phyloP scores from a whole-genome alignment of 2,888 invertebrate species.

The Bruchidius siliquastri region DNA sequence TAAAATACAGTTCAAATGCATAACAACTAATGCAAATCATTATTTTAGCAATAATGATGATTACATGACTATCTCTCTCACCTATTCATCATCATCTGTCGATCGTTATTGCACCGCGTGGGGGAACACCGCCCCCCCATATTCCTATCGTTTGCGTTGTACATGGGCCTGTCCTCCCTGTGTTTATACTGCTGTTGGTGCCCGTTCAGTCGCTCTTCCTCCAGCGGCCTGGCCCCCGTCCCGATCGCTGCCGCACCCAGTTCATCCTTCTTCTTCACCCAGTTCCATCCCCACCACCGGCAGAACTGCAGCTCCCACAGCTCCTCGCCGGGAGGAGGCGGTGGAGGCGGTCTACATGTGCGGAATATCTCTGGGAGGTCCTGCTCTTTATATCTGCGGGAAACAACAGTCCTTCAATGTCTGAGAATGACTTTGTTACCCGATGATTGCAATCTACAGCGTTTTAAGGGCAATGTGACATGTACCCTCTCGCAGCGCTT shows the following conservation, averaged over 20 bases:
- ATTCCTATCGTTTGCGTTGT: neutral
- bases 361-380: neutral
- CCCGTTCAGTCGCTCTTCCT: neutral
- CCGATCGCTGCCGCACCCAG: neutral
- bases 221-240: neutral
- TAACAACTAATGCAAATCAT: no score
- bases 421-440: no score
- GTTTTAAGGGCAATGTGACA: no score
- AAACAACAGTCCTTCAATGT: no score
- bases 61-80: no score
- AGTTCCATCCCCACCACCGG: slow-evolving; percentile 34
- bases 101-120: neutral
- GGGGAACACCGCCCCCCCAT: neutral
- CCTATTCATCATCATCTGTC: neutral
- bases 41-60: no score
- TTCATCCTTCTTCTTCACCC: slow-evolving; percentile 22
- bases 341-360: slow-evolving; percentile 14
- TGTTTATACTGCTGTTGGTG: neutral
- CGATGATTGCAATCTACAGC: no score
- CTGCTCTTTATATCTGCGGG: neutral
- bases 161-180: no score
- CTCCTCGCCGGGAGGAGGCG: slow-evolving; percentile 25
- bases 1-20: no score
- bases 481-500: no score
- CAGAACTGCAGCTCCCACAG: slow-evolving; percentile 31